Conservation (phyloP, 2,113 vertebrate genomes). For the Tricholaema leucomelas region DNA sequence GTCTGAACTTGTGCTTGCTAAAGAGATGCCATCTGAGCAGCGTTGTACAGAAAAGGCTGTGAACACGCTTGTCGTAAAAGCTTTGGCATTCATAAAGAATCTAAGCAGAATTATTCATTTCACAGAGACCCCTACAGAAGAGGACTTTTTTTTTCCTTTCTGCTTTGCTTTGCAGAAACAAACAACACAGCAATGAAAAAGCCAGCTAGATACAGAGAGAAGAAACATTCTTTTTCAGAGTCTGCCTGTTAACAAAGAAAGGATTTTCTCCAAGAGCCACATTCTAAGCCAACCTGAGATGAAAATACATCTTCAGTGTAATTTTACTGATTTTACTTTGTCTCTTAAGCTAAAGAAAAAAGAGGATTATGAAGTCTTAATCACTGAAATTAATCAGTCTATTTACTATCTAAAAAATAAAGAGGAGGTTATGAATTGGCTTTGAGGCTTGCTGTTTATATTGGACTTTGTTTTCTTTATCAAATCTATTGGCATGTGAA, state of each 20-base stretch:
- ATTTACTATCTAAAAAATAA: background rate
- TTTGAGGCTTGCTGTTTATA: background rate
- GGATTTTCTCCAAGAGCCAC: background rate
- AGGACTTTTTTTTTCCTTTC: background rate
- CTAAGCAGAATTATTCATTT: background rate
- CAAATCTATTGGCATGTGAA: background rate
- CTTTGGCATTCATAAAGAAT: background rate
- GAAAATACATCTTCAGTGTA: background rate
- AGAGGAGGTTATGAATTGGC: rapidly evolving
- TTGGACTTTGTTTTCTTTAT: background rate
- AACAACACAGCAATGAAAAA: background rate
- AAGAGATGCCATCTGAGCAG: background rate
- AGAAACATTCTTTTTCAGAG: background rate
- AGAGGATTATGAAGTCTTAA: background rate
- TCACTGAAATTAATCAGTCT: background rate
- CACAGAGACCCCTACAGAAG: background rate
- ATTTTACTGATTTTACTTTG: background rate
- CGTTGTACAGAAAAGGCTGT: background rate
- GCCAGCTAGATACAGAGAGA: background rate
- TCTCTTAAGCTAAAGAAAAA: background rate
- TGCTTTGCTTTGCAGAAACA: background rate
- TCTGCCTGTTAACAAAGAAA: background rate
- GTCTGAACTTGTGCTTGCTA: background rate
- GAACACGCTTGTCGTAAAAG: background rate
- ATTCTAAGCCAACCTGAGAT: background rate